These are phyloP conservation scores for Aythya baeri DNA, from an alignment of 2,113 vertebrate genomes.

Conservation along the genomic window DNA sequence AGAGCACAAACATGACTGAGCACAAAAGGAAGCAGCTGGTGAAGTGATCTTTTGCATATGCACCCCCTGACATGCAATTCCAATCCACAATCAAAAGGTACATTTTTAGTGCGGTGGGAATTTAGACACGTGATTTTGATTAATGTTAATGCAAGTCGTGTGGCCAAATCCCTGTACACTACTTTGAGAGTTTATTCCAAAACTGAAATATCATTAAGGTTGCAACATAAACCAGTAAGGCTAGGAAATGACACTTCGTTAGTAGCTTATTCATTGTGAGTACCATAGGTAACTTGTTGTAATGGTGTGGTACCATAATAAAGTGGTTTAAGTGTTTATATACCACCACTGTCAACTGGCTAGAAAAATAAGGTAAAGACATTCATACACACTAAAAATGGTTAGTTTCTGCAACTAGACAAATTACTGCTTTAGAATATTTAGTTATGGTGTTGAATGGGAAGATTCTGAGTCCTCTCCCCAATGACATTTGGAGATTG, in stretches of 20 bases:
- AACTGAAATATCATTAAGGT: conserved; percentile 54
- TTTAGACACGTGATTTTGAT: conserved; percentile 54
- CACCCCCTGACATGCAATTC: not conserved
- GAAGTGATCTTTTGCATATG: not conserved
- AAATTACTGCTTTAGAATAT: not conserved
- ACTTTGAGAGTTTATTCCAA: conserved; percentile 55
- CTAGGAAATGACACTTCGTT: conserved; percentile 67
- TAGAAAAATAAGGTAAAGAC: conserved; percentile 13
- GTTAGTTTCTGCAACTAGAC: not conserved
- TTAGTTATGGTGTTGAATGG: not conserved
- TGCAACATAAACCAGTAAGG: conserved; percentile 50
- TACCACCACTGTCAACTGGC: not conserved
- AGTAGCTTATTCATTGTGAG: conserved; percentile 1
- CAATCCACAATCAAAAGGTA: not conserved
- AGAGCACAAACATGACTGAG: rapidly evolving
- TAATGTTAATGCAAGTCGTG: conserved; percentile 61
- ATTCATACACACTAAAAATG: not conserved
- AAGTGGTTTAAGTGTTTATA: conserved; percentile 54
- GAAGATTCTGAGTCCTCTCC: not conserved
- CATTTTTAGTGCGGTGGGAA: conserved; percentile 6
- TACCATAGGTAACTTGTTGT: conserved; percentile 14
- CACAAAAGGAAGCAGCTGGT: not conserved
- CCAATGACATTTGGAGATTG: not conserved
- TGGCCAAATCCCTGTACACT: conserved; percentile 52
- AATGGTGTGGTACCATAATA: not conserved